Evolutionary conservation across 2,113 vertebrate species (phyloP).

Genomic region (Talpa occidentalis): DNA sequence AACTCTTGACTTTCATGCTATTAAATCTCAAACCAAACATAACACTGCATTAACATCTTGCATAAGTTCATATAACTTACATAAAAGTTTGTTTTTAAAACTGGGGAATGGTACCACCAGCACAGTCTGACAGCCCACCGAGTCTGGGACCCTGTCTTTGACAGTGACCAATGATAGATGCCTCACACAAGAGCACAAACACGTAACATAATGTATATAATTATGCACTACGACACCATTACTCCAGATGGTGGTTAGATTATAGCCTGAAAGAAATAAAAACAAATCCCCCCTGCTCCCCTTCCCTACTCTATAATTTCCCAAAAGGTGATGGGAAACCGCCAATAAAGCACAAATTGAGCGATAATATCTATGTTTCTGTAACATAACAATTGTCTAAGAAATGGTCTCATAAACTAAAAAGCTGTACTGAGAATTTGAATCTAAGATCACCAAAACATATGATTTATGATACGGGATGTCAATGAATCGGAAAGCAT

Average conservation of each 20-base stretch:
- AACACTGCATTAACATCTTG: conserved; percentile 28
- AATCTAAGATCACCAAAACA: conserved; percentile 26
- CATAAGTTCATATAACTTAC: conserved; percentile 55
- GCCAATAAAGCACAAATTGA: conserved; percentile 20
- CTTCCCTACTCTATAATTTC: conserved; percentile 26
- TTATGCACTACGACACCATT: neutral
- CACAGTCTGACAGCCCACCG: neutral
- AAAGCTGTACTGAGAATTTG: neutral
- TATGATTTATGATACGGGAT: neutral
- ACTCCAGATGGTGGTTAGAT: conserved; percentile 43
- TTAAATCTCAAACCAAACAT: conserved; percentile 66
- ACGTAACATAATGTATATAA: conserved; percentile 26
- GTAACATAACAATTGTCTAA: conserved; percentile 33
- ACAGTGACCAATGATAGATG: conserved; percentile 5
- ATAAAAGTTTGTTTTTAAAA: conserved; percentile 49
- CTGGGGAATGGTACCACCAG: neutral
- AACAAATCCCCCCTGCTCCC: conserved; percentile 16
- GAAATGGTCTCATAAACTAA: conserved; percentile 45
- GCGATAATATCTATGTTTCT: neutral
- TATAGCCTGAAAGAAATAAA: conserved; percentile 58
- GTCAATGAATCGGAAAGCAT: conserved; percentile 49
- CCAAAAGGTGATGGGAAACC: conserved; percentile 42
- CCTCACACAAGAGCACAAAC: conserved; percentile 20
- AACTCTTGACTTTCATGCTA: neutral
- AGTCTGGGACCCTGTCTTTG: conserved; percentile 1